These are phyloP conservation scores for Oreotrochilus melanogaster DNA, from an alignment of 2,113 vertebrate species.

Conservation along the genomic window DNA sequence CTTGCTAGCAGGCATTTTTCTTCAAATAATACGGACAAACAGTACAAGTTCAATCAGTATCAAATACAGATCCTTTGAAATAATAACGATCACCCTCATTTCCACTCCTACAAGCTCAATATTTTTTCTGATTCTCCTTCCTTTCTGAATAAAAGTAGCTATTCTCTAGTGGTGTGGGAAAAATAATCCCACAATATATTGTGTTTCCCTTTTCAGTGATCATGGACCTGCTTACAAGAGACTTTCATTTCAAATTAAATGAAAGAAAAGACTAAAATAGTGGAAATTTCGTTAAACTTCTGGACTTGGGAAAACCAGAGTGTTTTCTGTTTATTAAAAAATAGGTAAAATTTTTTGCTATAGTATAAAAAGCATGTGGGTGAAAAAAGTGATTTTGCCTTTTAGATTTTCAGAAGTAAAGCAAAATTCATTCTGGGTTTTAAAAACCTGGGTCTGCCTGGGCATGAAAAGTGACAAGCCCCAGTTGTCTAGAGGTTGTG, in stretches of 20 bases:
- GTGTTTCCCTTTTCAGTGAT: accelerated
- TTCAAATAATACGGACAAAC: background rate
- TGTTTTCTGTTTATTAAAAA: background rate
- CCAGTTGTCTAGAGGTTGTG: background rate
- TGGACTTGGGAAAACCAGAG: background rate
- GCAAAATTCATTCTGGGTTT: background rate
- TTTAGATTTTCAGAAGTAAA: background rate
- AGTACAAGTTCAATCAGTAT: background rate
- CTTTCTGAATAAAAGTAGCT: background rate
- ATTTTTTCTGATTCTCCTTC: background rate
- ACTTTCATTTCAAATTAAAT: background rate
- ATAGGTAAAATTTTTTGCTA: background rate
- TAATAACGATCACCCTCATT: background rate
- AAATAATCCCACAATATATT: background rate
- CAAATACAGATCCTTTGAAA: background rate
- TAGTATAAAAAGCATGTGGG: background rate
- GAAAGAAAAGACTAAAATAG: background rate
- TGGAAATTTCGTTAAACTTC: background rate
- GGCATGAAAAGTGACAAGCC: background rate
- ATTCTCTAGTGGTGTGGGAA: accelerated
- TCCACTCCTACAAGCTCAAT: background rate
- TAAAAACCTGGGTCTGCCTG: background rate
- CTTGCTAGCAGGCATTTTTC: background rate
- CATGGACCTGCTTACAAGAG: background rate
- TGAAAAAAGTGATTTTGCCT: background rate